Base-by-base conservation (phyloP, 2,888 invertebrate species). In the Caenorhabditis panamensis region DNA sequence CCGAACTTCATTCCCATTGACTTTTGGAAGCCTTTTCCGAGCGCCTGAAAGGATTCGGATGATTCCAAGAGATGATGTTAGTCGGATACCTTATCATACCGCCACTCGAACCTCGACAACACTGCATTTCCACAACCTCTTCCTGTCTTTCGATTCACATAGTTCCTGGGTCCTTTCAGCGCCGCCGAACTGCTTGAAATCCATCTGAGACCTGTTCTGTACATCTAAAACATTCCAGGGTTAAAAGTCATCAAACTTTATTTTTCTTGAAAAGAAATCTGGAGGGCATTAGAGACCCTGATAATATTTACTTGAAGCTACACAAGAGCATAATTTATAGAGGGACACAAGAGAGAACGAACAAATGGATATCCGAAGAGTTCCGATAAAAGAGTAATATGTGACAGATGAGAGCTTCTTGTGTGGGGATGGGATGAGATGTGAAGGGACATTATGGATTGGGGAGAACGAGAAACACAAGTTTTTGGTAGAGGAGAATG, bases 21-120 rank as follows among this genome's bases (percentile, higher is more conserved):
- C 51, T 79, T 76, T 62, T 84, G 84, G 54, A 84, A 84, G 36
- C 28, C 58, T 26, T 63, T 79, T 11, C 84, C 84, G 4, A 78
- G 18, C 0, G 83, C 77, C 68, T 76, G 47, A 44, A 68, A 47
- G 20, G 9, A 36, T 44, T 11, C n/a, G 47, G n/a, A n/a, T n/a
- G n/a, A n/a, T 47, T 49, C 26, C 13, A 2, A 41, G 5, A 11
- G 2, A 6, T 9, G 5, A 6, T 13, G 24, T 24, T 6, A n/a
- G 6, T 24, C 20, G 37, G 41, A 11, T 3, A 79, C 79, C 75
- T 69, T 81, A 13, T 68, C 68, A 41, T 77, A 71, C 59, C 81
- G 61, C 81, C 81, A 81, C 36, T 77, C 67, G 16, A 75, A 75
- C 26, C 77, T 51, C 28, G 77, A n/a, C 20, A 81, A 22, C 28